Percentiles rank a stretch among this genome's conserved stretches.
Evolutionary conservation across 64 coral and sea anemone genomes (phyloP).

Genomic region (Actinia tenebrosa): DNA sequence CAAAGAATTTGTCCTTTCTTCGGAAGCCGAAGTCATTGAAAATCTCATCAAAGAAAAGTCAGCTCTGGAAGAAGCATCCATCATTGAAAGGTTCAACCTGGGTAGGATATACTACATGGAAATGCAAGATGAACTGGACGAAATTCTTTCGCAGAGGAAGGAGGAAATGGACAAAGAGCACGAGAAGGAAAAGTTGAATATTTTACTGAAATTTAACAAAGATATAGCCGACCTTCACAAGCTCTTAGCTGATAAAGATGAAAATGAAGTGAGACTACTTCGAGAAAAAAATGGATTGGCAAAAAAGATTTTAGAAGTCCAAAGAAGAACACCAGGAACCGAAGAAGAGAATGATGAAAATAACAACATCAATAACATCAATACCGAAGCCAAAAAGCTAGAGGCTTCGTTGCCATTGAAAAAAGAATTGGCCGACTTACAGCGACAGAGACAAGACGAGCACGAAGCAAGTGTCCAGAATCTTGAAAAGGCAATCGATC

Average conservation of each 20-base stretch:
- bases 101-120: conserved; percentile 86
- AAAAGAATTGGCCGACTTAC: conserved; percentile 60
- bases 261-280: conserved; percentile 59
- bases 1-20: conserved; percentile 72
- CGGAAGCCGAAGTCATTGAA: conserved; percentile 76
- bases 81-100: conserved; percentile 74
- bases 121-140: conserved; percentile 90
- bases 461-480: conserved; percentile 43
- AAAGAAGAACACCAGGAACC: conserved; percentile 20
- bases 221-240: conserved; percentile 66
- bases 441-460: conserved; percentile 64
- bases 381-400: conserved; percentile 46
- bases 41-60: conserved; percentile 59
- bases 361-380: conserved; percentile 29
- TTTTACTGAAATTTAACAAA: conserved; percentile 64
- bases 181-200: conserved; percentile 53
- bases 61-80: conserved; percentile 70
- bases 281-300: conserved; percentile 43
- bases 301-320: conserved; percentile 33
- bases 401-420: conserved; percentile 50
- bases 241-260: conserved; percentile 61
- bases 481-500: conserved; percentile 55
- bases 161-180: conserved; percentile 52
- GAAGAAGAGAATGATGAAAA: not conserved
- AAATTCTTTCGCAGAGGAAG: conserved; percentile 36